These are phyloP conservation scores for Spea hammondii DNA, from an alignment of 2,797 vertebrate species.

Conservation along the genomic window DNA sequence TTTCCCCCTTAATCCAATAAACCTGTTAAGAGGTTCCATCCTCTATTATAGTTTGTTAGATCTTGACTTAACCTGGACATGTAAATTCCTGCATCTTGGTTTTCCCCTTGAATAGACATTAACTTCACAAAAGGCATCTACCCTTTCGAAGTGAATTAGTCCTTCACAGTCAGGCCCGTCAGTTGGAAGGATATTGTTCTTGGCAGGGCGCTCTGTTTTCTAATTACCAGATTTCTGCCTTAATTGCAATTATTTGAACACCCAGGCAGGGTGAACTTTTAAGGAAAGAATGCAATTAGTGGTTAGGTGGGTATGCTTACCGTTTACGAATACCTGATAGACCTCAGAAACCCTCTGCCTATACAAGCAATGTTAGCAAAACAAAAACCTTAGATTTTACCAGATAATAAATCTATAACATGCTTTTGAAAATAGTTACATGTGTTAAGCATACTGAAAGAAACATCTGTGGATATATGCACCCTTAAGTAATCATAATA, in stretches of 20 bases:
- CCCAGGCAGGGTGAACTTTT: constrained; percentile 73
- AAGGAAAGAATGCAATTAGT: constrained; percentile 74
- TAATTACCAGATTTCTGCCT: constrained; percentile 74
- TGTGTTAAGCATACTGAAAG: too few relatives aligned
- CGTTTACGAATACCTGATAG: constrained; percentile 58
- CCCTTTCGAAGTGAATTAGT: constrained; percentile 67
- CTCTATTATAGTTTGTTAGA: not conserved
- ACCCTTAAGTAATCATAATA: too few relatives aligned
- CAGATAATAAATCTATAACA: too few relatives aligned
- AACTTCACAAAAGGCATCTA: constrained; percentile 63
- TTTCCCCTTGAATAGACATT: constrained; percentile 47
- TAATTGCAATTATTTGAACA: constrained; percentile 81
- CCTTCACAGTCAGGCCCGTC: constrained; percentile 66
- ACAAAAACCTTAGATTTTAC: too few relatives aligned
- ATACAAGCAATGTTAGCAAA: not conserved
- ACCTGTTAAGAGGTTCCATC: not conserved
- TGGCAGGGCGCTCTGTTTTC: constrained; percentile 75
- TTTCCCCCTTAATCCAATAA: not conserved
- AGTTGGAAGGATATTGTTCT: constrained; percentile 71
- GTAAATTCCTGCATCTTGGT: not conserved
- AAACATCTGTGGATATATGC: too few relatives aligned
- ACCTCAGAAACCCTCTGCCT: constrained; percentile 19
- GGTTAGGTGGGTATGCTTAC: constrained; percentile 66
- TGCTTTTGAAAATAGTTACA: too few relatives aligned
- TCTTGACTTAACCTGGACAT: not conserved